Conservation (phyloP, 2,888 invertebrate species). For the Sphaerophoria taeniata region DNA sequence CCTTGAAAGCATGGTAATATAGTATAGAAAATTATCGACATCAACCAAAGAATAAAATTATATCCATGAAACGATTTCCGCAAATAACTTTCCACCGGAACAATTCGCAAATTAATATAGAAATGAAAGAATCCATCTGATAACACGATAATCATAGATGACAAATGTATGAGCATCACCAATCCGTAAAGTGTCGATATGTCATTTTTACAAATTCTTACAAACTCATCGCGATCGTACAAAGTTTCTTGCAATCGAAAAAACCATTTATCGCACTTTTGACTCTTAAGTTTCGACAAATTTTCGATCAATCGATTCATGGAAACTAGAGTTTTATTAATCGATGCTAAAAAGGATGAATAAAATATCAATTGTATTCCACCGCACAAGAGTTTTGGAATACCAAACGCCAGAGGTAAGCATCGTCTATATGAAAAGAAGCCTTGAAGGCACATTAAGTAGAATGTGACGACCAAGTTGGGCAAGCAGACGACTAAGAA, state of each 20-base stretch:
- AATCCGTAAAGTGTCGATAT: not conserved
- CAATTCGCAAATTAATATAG: not conserved
- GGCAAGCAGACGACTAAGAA: too few species aligned
- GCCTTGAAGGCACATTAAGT: too few species aligned
- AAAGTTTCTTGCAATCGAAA: not conserved
- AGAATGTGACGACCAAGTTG: too few species aligned
- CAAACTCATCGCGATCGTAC: not conserved
- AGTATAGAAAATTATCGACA: not conserved
- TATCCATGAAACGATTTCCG: not conserved
- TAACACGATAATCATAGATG: not conserved
- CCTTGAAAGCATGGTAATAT: not conserved
- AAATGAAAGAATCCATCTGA: not conserved
- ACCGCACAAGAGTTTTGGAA: too few species aligned
- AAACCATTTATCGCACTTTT: not conserved
- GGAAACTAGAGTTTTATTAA: not conserved
- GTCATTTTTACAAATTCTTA: not conserved
- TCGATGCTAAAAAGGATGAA: too few species aligned
- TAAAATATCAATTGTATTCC: too few species aligned
- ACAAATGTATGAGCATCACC: not conserved
- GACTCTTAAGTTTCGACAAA: not conserved
- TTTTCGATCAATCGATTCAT: not conserved
- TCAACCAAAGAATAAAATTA: not conserved
- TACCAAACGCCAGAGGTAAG: too few species aligned
- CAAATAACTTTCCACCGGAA: not conserved
- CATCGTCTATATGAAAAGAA: too few species aligned